Evolutionary conservation across 2,888 invertebrate genomes (phyloP).

Genomic region (Leptura quadrifasciata): DNA sequence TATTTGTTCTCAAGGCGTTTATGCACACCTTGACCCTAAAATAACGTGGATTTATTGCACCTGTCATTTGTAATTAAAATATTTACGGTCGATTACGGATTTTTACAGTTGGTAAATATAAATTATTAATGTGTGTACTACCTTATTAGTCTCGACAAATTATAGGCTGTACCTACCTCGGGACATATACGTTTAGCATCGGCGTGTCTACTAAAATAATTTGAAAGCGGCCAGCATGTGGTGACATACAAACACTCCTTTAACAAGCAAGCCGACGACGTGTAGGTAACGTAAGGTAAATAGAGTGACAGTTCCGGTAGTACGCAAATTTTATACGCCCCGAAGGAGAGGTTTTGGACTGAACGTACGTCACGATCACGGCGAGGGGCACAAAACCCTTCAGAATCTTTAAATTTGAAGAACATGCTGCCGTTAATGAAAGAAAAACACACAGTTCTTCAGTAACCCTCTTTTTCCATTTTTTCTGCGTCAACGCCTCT

Average conservation of each 20-base stretch:
- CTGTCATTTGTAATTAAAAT: constrained; percentile 46
- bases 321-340: background rate
- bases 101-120: constrained; percentile 42
- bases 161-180: constrained; percentile 5
- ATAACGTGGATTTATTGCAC: constrained; percentile 44
- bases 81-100: constrained; percentile 37
- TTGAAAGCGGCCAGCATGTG: constrained; percentile 25
- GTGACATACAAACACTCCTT: constrained; percentile 35
- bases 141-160: constrained; percentile 43
- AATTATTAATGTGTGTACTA: constrained; percentile 41
- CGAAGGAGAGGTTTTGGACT: too few species aligned
- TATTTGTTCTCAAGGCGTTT: constrained; percentile 32
- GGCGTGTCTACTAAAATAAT: constrained; percentile 16
- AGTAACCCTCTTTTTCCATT: too few species aligned
- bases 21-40: constrained; percentile 46
- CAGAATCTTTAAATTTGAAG: too few species aligned
- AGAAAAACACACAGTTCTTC: too few species aligned
- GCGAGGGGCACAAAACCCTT: too few species aligned
- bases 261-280: constrained; percentile 12
- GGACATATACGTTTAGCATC: constrained; percentile 14
- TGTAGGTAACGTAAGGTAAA: background rate
- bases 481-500: too few species aligned
- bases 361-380: too few species aligned
- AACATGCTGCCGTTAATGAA: too few species aligned
- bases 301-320: background rate